Evolutionary conservation across 1,140 invertebrate genomes (phyloP), one percentile per base, ranked within the genome.

Genomic region (Pomacea maculata): DNA sequence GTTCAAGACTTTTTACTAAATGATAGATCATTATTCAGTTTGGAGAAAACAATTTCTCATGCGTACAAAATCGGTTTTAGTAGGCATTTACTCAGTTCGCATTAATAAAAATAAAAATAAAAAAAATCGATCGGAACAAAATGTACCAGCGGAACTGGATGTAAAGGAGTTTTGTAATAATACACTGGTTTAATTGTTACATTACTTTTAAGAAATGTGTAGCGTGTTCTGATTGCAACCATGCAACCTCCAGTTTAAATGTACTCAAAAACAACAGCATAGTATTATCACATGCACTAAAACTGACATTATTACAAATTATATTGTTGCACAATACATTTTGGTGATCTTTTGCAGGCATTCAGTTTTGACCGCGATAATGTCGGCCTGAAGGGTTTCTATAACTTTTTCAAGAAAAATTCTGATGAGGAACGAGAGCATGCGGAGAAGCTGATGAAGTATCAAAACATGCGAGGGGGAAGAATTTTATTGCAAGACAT

Each of bases 401-500:
- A 92, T 76, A 92, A 93, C 78, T 96, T 94, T 87, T 96, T 96
- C 86, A 93, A 94, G 86, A 92, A 95, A 83, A 92, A 93, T 54
- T 95, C 95, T 6, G 91, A 93, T 64, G 96, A 96, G 86, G 95
- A 97, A 90, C 92, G 94, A 15, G 93, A 94, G 78, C 95, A 96
- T 88, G 95, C 95, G 0, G 93, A 94, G 89, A 94, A 92, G 81
- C 88, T 95, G 8, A 94, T 97, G 92, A 93, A 93, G 67, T 97
- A 96, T 88, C 93, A 95, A 90, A 96, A 96, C 88, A 94, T 94
- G 85, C 92, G 96, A 52, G 96, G 96, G 12, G 96, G 96, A 0
- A 89, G 92, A 11, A 93, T 96, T 83, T 87, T 93, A 29, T 84
- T 93, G n/a, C 88, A 92, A 67, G 83, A 86, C 78, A 82, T 89